Conservation (phyloP, 92 coral and sea anemone species). For the Isaurus tuberculatus region DNA sequence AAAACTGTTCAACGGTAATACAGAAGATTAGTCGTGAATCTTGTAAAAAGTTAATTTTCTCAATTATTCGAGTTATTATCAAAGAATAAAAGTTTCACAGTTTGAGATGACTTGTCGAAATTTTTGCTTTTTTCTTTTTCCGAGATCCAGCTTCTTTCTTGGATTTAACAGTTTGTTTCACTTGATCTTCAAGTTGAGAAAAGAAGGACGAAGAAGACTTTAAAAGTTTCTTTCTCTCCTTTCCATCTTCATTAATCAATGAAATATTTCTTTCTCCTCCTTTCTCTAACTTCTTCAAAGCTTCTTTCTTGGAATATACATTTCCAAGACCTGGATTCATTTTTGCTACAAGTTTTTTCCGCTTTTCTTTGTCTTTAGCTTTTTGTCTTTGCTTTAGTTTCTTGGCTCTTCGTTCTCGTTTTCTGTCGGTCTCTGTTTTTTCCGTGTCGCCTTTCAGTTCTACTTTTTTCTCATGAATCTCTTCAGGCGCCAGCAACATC, state of each 20-base stretch:
- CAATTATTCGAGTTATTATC: neutral
- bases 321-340: slow-evolving; percentile 90
- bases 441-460: slow-evolving; percentile 84
- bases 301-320: slow-evolving; percentile 83
- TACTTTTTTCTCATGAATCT: slow-evolving; percentile 80
- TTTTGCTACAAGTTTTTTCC: slow-evolving; percentile 69
- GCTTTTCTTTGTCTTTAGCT: slow-evolving; percentile 77
- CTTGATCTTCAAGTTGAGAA: slow-evolving; percentile 89
- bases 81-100: slow-evolving; percentile 46
- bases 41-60: neutral
- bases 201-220: slow-evolving; percentile 92
- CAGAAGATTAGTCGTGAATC: neutral
- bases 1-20: too few relatives aligned
- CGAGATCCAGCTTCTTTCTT: slow-evolving; percentile 66
- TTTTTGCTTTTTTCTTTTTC: slow-evolving; percentile 55
- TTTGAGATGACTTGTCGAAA: slow-evolving; percentile 72
- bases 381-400: slow-evolving; percentile 79
- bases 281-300: slow-evolving; percentile 72
- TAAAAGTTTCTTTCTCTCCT: slow-evolving; percentile 58
- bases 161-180: slow-evolving; percentile 77
- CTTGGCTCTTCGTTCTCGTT: slow-evolving; percentile 84
- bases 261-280: slow-evolving; percentile 76
- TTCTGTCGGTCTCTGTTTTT: slow-evolving; percentile 84
- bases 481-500: slow-evolving; percentile 95
- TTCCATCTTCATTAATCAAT: slow-evolving; percentile 62